Conservation (phyloP, 2,113 vertebrate genomes). For the Coryphaenoides rupestris region DNA sequence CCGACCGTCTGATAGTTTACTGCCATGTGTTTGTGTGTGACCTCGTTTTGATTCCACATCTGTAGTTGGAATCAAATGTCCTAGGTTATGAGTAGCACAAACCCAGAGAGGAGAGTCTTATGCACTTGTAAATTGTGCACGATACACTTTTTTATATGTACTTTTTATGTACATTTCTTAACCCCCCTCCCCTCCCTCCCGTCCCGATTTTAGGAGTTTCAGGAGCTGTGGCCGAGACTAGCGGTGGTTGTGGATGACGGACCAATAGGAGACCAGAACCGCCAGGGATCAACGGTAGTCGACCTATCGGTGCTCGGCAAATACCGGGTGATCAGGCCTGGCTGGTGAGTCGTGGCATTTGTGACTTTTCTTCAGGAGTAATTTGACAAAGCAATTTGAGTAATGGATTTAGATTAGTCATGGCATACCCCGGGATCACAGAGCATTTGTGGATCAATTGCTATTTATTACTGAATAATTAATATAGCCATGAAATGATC, state of each 20-base stretch:
- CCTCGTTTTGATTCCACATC: not conserved
- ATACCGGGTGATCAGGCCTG: conserved; percentile 85
- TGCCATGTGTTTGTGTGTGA: not conserved
- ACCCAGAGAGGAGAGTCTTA: too few species aligned
- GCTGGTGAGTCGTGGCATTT: conserved; percentile 78
- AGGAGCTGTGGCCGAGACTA: conserved; percentile 87
- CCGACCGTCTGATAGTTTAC: too few species aligned
- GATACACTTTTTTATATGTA: not conserved
- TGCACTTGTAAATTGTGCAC: too few species aligned
- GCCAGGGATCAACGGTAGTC: conserved; percentile 91
- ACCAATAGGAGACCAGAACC: conserved; percentile 80
- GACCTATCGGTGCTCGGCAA: conserved; percentile 82
- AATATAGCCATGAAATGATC: too few species aligned
- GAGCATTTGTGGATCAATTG: not conserved
- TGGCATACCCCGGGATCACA: too few species aligned
- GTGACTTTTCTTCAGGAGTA: not conserved
- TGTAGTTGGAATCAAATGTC: not conserved
- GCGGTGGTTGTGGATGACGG: conserved; percentile 88
- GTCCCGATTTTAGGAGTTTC: conserved; percentile 79
- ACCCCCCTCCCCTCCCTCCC: too few species aligned
- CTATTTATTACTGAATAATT: not conserved
- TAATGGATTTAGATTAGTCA: too few species aligned
- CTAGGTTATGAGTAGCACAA: not conserved
- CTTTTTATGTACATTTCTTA: too few species aligned
- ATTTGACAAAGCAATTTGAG: too few species aligned